phyloP scores from a whole-genome alignment of 2,113 vertebrate genomes.

The Cyphomyrus plagiostoma region DNA sequence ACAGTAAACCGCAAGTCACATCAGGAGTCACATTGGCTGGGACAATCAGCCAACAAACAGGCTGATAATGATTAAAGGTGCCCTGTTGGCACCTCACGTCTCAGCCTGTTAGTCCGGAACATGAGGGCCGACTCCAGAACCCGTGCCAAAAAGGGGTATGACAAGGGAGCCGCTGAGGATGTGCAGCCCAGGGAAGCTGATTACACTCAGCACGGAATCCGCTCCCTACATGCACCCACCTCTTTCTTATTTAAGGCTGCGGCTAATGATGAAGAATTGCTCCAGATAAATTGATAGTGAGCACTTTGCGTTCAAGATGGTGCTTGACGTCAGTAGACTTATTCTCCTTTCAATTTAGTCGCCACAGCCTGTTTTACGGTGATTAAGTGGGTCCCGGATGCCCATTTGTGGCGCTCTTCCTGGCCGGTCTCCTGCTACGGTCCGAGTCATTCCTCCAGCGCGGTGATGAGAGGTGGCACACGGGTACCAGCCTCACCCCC shows the following conservation, averaged over 20 bases:
- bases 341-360: conserved; percentile 68
- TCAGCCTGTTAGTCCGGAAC: neutral
- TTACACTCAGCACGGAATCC: neutral
- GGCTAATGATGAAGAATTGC: conserved; percentile 58
- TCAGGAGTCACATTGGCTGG: neutral
- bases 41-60: neutral
- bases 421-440: conserved; percentile 41
- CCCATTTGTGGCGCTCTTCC: conserved; percentile 53
- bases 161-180: neutral
- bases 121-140: neutral
- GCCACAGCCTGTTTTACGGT: conserved; percentile 49
- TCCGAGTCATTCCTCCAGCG: conserved; percentile 43
- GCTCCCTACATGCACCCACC: conserved; percentile 16
- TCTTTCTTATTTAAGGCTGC: conserved; percentile 37
- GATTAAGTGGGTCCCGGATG: conserved; percentile 55
- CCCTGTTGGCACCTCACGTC: neutral
- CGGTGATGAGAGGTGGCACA: conserved; percentile 56
- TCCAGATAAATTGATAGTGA: conserved; percentile 67
- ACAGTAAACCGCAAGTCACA: neutral
- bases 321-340: conserved; percentile 47
- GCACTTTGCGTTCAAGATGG: conserved; percentile 41
- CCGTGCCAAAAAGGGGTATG: neutral
- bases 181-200: neutral
- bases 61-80: neutral
- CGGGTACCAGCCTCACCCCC: conserved; percentile 48